Evolutionary conservation across 2,888 invertebrate genomes (phyloP).

Genomic region (Gymnosoma rotundatum): DNA sequence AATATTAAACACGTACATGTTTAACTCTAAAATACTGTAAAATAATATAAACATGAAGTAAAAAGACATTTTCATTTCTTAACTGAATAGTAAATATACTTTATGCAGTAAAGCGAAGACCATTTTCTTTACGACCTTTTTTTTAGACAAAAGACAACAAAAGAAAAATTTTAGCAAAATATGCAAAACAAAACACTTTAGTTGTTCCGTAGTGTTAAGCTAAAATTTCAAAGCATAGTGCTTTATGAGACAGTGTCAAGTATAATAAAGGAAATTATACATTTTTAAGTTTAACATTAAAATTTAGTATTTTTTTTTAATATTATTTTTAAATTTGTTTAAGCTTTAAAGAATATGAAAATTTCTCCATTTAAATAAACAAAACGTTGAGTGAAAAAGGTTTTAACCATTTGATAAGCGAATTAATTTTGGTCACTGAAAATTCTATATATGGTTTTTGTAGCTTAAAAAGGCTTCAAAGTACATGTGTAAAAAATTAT

Average conservation of each 20-base stretch:
- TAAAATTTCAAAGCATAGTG: slow-evolving; percentile 30
- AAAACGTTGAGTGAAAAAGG: no score
- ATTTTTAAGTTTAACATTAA: not conserved
- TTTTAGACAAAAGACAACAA: not conserved
- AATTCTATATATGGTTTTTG: no score
- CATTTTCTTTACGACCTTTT: slow-evolving; percentile 32
- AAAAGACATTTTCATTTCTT: slow-evolving; percentile 54
- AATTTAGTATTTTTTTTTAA: no score
- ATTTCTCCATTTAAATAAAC: no score
- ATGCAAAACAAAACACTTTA: slow-evolving; percentile 8
- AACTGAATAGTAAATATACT: slow-evolving; percentile 48
- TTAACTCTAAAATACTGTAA: slow-evolving; percentile 33
- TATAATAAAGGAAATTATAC: not conserved
- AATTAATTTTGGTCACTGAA: no score
- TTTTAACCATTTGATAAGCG: no score
- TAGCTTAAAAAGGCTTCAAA: no score
- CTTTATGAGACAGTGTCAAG: slow-evolving; percentile 21
- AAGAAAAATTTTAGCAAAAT: not conserved
- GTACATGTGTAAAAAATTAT: no score
- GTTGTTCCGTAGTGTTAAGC: slow-evolving; percentile 38
- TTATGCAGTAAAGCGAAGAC: slow-evolving; percentile 35
- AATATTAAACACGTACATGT: slow-evolving; percentile 38
- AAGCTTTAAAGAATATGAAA: no score
- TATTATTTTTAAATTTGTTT: no score
- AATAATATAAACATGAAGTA: slow-evolving; percentile 37